Base-by-base conservation (phyloP, 2,797 vertebrate species). In the Eremophila alpestris region DNA sequence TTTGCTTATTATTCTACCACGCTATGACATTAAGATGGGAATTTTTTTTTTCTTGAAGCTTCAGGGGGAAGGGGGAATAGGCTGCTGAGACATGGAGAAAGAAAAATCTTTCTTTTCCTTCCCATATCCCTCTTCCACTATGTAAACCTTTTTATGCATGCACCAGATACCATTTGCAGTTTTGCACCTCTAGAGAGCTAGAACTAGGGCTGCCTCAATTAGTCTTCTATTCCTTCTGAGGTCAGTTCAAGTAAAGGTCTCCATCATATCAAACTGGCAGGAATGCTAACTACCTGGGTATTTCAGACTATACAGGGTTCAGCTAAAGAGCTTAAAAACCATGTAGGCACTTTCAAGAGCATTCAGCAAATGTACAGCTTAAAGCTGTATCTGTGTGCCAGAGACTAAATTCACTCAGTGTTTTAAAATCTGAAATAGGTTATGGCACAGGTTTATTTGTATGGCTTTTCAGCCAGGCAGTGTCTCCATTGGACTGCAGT, bases 231-330 rank as follows among this genome's bases (percentile, higher is more conserved):
- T 94, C 73, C 94, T 93, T 93, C 95, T 74, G 90, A 95, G 94
- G 89, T 95, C 82, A 73, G 83, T 86, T 96, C 85, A 93, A 95
- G 87, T 83, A 90, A 94, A 97, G 83, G 85, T 94, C 94, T 97
- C 92, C 89, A 94, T 89, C 68, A 71, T 38, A 87, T 74, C 77
- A 85, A 91, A 92, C 67, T 9, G 83, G 78, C 90, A 95, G 78
- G 82, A 82, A 94, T 92, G 55, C 62, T 85, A 85, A 90, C 74
- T 89, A 73, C 81, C 81, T 83, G 78, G 38, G 64, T 88, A 94
- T 76, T 94, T 93, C 62, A 93, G 83, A 80, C 45, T n/a, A 22
- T 34, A 41, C 30, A 81, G 45, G 14, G 49, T 84, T 92, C 80
- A 92, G 34, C 63, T 73, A 73, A 68, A 79, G 69, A 85, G 68